Evolutionary conservation across 2,888 invertebrate genomes (phyloP), one percentile per base, ranked within the genome.

Genomic region (Plebejus argus): DNA sequence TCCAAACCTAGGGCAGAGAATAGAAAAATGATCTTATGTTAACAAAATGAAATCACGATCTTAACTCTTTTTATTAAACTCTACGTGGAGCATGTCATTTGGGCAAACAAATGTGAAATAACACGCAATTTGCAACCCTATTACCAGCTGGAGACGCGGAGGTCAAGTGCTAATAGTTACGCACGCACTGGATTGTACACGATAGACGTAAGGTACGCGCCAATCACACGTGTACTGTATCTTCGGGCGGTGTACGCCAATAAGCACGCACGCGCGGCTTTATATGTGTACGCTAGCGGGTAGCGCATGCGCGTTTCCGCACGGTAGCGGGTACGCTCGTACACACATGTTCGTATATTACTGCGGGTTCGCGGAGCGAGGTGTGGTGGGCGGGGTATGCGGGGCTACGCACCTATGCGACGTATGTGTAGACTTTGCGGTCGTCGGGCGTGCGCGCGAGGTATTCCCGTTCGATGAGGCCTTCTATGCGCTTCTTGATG

Each of bases 401-500:
- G 49, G 78, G n/a, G 71, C 23, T 76, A 86, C 88, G 87, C 83
- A 91, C 91, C 95, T 95, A 99, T 95, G 98, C 98, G 94, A 99
- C 98, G 94, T 99, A 99, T 83, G 98, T 97, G 95, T 99, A 99
- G 87, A 98, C 96, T 96, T 98, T 98, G 94, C 98, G 96, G 95
- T 99, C 99, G 94, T 99, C 98, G 79, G 98, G 97, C 88, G 99
- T 99, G 92, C 99, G 96, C 83, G 99, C 98, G 89, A 99, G 95
- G 95, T 99, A 99, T 95, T 99, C 99, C 84, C 99, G 96, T 94
- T 99, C 99, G 91, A 99, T 99, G 87, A 99, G 96, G 81, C 99
- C 99, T 95, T 99, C 99, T 94, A 99, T 99, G 90, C 99, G 97
- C 93, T 99, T 99, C 95, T 99, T 99, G 90, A 99, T 99, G 84